Evolutionary conservation across 64 coral and sea anemone genomes (phyloP).

Genomic region (Platygyra sinensis): DNA sequence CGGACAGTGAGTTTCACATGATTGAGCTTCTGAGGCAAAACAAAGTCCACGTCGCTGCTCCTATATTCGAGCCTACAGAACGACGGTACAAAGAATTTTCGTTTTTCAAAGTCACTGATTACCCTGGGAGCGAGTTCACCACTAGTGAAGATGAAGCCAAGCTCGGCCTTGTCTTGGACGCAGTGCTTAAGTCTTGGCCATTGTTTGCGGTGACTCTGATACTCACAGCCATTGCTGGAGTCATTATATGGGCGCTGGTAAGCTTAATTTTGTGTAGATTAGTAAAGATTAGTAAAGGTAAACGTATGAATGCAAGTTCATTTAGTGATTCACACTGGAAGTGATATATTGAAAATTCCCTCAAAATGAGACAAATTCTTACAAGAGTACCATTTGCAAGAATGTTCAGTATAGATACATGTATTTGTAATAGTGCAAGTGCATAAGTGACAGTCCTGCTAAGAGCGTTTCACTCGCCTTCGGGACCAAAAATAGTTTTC

Average conservation of each 20-base stretch:
- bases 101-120: constrained; percentile 15
- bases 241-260: constrained; percentile 48
- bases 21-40: not conserved
- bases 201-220: constrained; percentile 46
- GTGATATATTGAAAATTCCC: too few relatives aligned
- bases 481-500: too few relatives aligned
- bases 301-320: too few relatives aligned
- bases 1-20: not conserved
- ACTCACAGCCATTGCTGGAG: constrained; percentile 64
- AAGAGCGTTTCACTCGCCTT: too few relatives aligned
- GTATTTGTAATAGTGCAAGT: too few relatives aligned
- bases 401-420: too few relatives aligned
- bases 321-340: too few relatives aligned
- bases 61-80: not conserved
- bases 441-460: too few relatives aligned
- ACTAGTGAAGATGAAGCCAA: not conserved
- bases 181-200: constrained; percentile 50
- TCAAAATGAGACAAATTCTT: too few relatives aligned
- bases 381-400: too few relatives aligned
- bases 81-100: not conserved
- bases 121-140: constrained; percentile 51
- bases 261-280: not conserved
- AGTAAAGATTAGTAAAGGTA: too few relatives aligned
- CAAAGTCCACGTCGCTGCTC: not conserved
- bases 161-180: not conserved